Evolutionary conservation across 2,113 vertebrate genomes (phyloP).

Genomic region (Donacobius atricapilla): DNA sequence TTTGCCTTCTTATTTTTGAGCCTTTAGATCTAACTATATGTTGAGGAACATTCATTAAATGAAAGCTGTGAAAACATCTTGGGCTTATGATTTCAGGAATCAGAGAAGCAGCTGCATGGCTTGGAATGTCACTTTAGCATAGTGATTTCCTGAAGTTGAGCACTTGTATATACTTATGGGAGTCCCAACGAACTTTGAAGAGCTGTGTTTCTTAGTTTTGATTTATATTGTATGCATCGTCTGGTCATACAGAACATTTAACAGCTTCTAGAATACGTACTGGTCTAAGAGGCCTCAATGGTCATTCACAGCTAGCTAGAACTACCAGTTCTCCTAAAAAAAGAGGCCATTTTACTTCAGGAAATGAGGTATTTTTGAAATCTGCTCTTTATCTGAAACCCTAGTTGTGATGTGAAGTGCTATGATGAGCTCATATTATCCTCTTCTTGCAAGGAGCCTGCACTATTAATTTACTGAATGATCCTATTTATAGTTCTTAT

Average conservation of each 20-base stretch:
- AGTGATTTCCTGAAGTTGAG: neutral
- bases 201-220: neutral
- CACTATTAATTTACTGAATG: neutral
- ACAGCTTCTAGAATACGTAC: too few species aligned
- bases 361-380: neutral
- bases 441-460: neutral
- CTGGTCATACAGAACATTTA: neutral
- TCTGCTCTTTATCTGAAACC: neutral
- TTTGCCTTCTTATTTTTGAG: neutral
- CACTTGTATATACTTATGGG: neutral
- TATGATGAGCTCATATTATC: neutral
- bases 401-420: neutral
- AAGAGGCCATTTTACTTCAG: neutral
- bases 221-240: neutral
- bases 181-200: neutral
- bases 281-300: neutral
- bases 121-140: neutral
- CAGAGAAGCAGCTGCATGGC: neutral
- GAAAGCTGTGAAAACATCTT: neutral
- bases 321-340: neutral
- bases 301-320: neutral
- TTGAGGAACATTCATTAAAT: neutral
- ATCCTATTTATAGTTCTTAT: neutral
- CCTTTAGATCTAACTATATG: neutral
- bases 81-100: neutral